Base-by-base conservation (phyloP, 2,888 invertebrate genomes). In the Mesorhabditis sp. region DNA sequence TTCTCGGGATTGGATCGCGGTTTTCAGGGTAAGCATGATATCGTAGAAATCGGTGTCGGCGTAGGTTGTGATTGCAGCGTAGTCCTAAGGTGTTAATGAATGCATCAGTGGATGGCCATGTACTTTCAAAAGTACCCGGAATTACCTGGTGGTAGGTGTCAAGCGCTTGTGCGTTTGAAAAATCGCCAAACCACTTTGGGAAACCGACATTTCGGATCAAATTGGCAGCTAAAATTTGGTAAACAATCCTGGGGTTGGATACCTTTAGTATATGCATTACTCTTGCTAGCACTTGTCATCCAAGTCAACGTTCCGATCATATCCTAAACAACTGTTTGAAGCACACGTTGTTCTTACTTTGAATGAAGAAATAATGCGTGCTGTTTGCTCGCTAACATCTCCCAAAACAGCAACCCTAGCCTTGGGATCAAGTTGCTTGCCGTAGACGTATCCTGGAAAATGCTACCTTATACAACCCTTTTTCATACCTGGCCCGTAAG, bases 121-220 rank as follows among this genome's bases (percentile, higher is more conserved):
- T 0, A 28, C 28, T 10, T 28, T 1, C 28, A 28, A 28, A 28
- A 2, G 28, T 28, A 28, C 28, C 28, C 28, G 28, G 28, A 28
- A 28, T 45, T 10, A 73, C 73, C 43, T 13, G 43, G 70, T 83
- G 76, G 69, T 83, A 82, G 6, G 45, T 61, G 69, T 83, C 82
- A 42, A 82, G 64, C 1, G 43, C 67, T 5, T 67, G 62, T 58
- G 69, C 69, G n/a, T 50, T n/a, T 1, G 70, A 69, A 65, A 77
- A 80, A 67, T 80, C 74, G 4, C 72, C 74, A 66, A 77, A 80
- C 13, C 73, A 65, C 45, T 65, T 68, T 2, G 83, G 83, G 77
- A 78, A 83, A 62, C 81, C 82, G 58, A 76, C 77, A 73, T 83
- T 83, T 71, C 76, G 74, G 42, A 76, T 63, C 4, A 83, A 72